These are phyloP conservation scores for Chionis minor DNA, from an alignment of 2,113 vertebrate genomes.

Conservation along the genomic window DNA sequence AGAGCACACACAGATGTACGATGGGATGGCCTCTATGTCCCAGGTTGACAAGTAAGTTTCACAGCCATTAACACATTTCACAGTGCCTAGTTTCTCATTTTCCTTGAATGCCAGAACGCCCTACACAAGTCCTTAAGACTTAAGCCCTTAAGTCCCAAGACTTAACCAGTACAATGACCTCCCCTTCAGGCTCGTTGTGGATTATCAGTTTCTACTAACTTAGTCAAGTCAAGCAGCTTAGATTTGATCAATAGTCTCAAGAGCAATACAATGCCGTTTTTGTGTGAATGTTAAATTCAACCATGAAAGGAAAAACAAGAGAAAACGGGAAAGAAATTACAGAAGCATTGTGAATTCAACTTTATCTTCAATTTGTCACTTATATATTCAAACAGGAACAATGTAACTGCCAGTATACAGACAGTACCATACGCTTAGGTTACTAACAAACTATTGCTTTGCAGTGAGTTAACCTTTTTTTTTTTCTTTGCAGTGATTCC, in stretches of 20 bases:
- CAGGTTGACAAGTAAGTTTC: neutral
- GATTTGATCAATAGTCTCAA: neutral
- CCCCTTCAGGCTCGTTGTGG: neutral
- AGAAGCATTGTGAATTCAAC: neutral
- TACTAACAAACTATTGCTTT: neutral
- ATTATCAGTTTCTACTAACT: neutral
- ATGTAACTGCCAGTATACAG: neutral
- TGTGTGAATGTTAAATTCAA: neutral
- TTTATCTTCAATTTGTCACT: neutral
- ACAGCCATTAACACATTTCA: neutral
- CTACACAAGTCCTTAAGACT: neutral
- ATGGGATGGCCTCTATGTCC: neutral
- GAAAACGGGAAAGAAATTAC: neutral
- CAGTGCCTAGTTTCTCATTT: neutral
- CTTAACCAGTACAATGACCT: neutral
- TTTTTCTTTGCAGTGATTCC: too few relatives aligned
- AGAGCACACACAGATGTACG: fast-evolving
- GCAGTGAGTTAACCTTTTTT: neutral
- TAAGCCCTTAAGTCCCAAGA: neutral
- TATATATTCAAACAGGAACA: neutral
- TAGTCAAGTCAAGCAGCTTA: neutral
- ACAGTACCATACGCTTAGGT: neutral
- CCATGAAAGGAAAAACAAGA: neutral
- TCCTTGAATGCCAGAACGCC: neutral
- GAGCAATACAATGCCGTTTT: neutral